Evolutionary conservation across 2,113 vertebrate species (phyloP), one percentile per base, ranked within the genome.

Genomic region (Corydoras maculifer): DNA sequence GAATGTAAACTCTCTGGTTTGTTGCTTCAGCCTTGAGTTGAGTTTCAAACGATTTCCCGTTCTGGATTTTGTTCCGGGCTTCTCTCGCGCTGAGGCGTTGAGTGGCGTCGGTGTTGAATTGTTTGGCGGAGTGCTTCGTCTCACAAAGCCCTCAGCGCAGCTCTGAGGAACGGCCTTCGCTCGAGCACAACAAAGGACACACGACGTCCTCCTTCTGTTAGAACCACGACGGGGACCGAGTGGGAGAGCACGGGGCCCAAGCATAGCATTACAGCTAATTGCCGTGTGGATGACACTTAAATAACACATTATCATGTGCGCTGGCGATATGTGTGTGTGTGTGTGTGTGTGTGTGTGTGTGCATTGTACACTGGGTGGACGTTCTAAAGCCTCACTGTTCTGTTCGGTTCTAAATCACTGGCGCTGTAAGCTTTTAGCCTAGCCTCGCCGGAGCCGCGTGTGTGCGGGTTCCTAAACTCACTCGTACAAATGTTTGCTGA

Each of bases 281-380:
- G 57, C 32, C 29, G 65, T 65, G 30, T 60, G 32, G 63, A 14
- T 13, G 58, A 66, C 58, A 49, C 15, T 31, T 29, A 69, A 69
- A 59, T 50, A 49, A 50, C 70, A 67, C 51, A 15, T 55, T 13
- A 51, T 9, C 25, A 12, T 54, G 50, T 53, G 29, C 13, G 30
- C 25, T 15, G 68, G 51, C 14, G 25, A 54, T 50, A n/a, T 18
- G 15, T 54, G 25, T 13, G 48, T 58, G 18, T 25, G 18, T 2
- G 2, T 43, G 50, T 43, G 15, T 2, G 62, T 2, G 43, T 11
- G 14, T 11, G 32, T 6, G 8, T 25, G 8, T 50, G 58, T 49
- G 18, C 13, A 8, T 43, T 43, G 14, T 29, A 25, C 18, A 25
- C 18, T 25, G 18, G 18, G 18, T 32, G 68, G 58, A 48, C 9